Evolutionary conservation across 35 echinoderm and acorn worm species (phyloP).

Genomic region (Apostichopus japonicus): DNA sequence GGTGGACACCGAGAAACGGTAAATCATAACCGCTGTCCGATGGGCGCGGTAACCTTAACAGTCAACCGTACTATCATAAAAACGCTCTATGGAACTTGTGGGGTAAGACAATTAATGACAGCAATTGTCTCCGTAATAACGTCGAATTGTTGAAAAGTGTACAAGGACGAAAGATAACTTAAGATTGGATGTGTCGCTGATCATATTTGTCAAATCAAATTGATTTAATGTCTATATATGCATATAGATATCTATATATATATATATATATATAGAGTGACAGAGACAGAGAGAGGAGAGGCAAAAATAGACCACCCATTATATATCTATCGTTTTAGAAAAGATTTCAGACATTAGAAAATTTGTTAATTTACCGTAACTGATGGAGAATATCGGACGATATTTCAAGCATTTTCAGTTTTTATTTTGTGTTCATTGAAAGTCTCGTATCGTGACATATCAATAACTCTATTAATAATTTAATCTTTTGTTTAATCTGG

Average conservation of each 20-base stretch:
- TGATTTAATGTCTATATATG: not conserved
- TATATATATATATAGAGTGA: too few species aligned
- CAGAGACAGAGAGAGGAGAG: too few species aligned
- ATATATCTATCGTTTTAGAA: not conserved
- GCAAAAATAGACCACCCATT: slow-evolving; percentile 21
- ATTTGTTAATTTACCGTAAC: slow-evolving; percentile 34
- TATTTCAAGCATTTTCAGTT: too few species aligned
- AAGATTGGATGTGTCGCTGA: not conserved
- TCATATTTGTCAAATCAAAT: not conserved
- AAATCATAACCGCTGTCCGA: slow-evolving; percentile 22
- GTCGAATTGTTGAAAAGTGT: slow-evolving; percentile 2
- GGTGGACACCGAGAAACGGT: not conserved
- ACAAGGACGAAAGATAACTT: not conserved
- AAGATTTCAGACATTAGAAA: slow-evolving; percentile 1
- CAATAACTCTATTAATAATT: too few species aligned
- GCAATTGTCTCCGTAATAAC: slow-evolving; percentile 45
- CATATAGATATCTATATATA: not conserved
- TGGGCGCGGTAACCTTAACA: not conserved
- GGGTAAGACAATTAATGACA: slow-evolving; percentile 2
- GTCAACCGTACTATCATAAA: not conserved
- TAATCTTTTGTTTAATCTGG: too few species aligned
- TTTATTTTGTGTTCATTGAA: too few species aligned
- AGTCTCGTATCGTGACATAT: too few species aligned
- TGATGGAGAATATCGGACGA: not conserved
- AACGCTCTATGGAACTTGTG: slow-evolving; percentile 6